Evolutionary conservation across 2,888 invertebrate genomes (phyloP), one percentile per base, ranked within the genome.

Genomic region (Cyclophora punctaria): DNA sequence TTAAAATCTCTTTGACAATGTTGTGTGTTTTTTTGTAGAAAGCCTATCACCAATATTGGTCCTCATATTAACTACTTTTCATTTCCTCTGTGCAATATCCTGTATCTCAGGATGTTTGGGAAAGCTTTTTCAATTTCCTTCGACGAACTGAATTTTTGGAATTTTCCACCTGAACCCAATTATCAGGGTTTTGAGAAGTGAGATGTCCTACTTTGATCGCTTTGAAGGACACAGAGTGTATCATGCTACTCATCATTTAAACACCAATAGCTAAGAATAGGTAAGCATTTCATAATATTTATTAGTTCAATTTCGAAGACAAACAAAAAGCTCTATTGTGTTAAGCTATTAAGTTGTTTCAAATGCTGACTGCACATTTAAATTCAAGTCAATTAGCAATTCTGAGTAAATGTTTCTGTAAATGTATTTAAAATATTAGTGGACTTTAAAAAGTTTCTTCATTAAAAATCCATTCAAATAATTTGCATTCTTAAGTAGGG

Each of bases 51-150:
- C 52, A 52, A 60, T 61, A 58, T 56, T 48, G 58, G 59, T 55
- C 48, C 56, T 51, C 57, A 61, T 63, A 60, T 59, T 62, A 64
- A 55, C 64, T 67, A 75, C 70, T 78, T 78, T 82, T 81, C 77
- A 79, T 78, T 80, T 82, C 76, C 77, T 66, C 59, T 58, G 62
- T 67, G 72, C 80, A 82, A 83, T 82, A 79, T 80, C 78, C 80
- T 69, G 74, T 60, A 60, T 55, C 44, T 44, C 66, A 70, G 76
- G 75, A 77, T 81, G 75, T 83, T 80, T 81, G 77, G 73, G 66
- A 73, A 75, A 75, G 77, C 75, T 75, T 75, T 82, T 80, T 72
- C 83, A 82, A 83, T 83, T 81, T 83, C 80, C 81, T 74, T 60
- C 60, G 62, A 53, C 66, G 72, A 76, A 76, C 69, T 66, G 57